These are phyloP conservation scores for Pachydiplax longipennis DNA, from an alignment of 2,888 invertebrate species.

Conservation along the genomic window DNA sequence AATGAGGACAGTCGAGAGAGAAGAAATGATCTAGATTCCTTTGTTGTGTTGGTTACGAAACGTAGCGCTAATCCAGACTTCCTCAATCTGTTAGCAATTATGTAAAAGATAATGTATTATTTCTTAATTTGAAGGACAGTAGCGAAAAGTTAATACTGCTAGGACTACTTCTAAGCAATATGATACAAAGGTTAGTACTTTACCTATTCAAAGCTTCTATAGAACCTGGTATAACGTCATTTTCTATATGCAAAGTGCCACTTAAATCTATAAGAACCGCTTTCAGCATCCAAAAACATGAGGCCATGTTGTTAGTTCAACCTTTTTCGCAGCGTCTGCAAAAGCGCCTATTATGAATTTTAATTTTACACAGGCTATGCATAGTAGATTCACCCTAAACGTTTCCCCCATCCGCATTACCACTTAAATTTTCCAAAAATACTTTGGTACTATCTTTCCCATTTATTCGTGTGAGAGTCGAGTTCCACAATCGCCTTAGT, in stretches of 20 bases:
- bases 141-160: neutral
- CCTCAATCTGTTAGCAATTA: constrained; percentile 63
- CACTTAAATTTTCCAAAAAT: no score
- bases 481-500: no score
- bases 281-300: constrained; percentile 57
- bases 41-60: constrained; percentile 88
- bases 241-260: constrained; percentile 83
- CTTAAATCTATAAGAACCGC: constrained; percentile 79
- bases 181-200: constrained; percentile 45
- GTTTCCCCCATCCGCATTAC: no score
- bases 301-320: neutral
- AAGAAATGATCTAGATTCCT: constrained; percentile 73
- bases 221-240: constrained; percentile 71
- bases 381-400: no score
- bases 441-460: no score
- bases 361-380: no score
- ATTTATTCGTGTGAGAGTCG: no score
- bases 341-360: no score
- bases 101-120: neutral
- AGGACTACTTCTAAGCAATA: neutral
- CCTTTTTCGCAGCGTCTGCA: no score
- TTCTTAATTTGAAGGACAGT: neutral
- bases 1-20: constrained; percentile 68
- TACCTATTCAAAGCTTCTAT: constrained; percentile 73
- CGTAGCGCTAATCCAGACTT: constrained; percentile 66